Evolutionary conservation across 2,113 vertebrate species (phyloP).

Genomic region (Sceloporus tristichus): DNA sequence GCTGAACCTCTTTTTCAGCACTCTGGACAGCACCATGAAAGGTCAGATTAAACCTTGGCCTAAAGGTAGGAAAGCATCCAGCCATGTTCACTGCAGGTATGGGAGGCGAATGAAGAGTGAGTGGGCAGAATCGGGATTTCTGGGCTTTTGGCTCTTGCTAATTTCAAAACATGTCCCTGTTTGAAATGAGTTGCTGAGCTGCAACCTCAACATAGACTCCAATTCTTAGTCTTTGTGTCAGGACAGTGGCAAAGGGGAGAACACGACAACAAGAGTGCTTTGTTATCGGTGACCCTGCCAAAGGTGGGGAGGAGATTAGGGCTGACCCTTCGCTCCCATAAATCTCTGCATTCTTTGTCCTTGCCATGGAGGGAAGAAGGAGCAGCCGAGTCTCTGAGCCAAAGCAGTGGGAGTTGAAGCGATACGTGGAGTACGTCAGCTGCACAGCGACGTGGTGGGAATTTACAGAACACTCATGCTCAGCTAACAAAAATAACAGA

Average conservation of each 20-base stretch:
- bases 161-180: not conserved
- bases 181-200: not conserved
- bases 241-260: rapidly evolving
- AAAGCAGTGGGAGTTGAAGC: conserved; percentile 20
- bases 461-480: conserved; percentile 23
- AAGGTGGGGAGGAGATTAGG: not conserved
- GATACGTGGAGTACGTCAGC: conserved; percentile 22
- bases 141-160: not conserved
- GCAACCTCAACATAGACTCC: too few species aligned
- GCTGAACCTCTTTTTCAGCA: too few species aligned
- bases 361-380: conserved; percentile 1
- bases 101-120: not conserved
- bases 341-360: not conserved
- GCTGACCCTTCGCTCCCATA: not conserved
- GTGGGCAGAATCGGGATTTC: not conserved
- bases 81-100: not conserved
- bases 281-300: conserved; percentile 1
- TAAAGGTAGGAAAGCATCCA: too few species aligned
- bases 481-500: conserved; percentile 28
- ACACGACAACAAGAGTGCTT: not conserved
- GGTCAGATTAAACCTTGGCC: too few species aligned
- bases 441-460: conserved; percentile 36
- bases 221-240: not conserved
- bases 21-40: too few species aligned
- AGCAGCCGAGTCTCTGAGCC: not conserved